Evolutionary conservation across 2,888 invertebrate genomes (phyloP).

Genomic region (Timema cristinae): DNA sequence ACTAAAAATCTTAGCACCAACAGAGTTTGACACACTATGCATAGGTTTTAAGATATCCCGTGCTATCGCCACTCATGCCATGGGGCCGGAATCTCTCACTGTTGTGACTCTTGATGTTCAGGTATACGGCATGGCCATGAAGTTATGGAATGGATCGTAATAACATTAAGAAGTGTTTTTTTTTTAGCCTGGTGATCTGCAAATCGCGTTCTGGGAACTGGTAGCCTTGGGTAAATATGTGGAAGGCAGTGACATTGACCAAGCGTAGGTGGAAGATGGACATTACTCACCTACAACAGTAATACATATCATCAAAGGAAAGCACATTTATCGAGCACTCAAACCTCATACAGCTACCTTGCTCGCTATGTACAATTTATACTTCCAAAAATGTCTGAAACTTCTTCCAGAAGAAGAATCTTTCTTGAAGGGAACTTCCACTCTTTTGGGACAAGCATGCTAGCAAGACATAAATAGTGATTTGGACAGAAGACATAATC

Average conservation of each 20-base stretch:
- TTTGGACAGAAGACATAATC: neutral
- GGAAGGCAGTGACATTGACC: slow-evolving; percentile 1
- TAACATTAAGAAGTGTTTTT: neutral
- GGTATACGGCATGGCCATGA: neutral
- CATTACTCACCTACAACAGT: slow-evolving; percentile 6
- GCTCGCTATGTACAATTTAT: neutral
- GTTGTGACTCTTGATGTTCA: slow-evolving; percentile 7
- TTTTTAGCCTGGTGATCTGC: neutral
- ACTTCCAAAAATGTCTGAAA: neutral
- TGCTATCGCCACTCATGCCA: slow-evolving; percentile 1
- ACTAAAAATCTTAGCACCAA: neutral
- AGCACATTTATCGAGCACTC: neutral
- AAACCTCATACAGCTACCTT: neutral
- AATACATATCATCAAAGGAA: neutral
- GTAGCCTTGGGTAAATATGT: neutral
- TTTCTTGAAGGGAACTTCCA: neutral
- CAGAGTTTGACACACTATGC: neutral
- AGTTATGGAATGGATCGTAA: neutral
- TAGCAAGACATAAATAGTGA: neutral
- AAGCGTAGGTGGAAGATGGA: neutral
- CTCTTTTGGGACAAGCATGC: neutral
- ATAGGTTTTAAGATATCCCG: neutral
- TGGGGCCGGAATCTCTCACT: neutral
- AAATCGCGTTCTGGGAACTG: neutral
- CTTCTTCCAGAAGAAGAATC: neutral